Percentiles rank a stretch among this genome's conserved stretches.
These are phyloP conservation scores for Corythornis cristatus DNA, from an alignment of 2,113 vertebrate species.

Conservation along the genomic window DNA sequence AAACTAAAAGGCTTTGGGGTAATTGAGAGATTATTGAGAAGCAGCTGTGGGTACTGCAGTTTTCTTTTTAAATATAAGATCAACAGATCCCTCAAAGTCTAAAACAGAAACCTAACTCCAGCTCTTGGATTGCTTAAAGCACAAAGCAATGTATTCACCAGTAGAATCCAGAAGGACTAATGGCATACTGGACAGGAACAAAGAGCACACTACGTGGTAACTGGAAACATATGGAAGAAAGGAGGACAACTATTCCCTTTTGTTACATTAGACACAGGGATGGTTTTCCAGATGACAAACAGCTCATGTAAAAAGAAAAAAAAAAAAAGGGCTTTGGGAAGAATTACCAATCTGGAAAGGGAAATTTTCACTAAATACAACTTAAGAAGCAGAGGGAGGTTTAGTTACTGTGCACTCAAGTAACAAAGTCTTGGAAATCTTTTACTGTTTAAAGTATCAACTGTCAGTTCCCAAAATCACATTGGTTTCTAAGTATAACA, in stretches of 20 bases:
- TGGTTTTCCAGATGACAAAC: slow-evolving; percentile 1
- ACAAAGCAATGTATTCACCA: neutral
- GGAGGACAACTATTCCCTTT: neutral
- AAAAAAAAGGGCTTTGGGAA: neutral
- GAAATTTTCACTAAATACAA: neutral
- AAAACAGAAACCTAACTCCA: neutral
- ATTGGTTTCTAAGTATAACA: neutral
- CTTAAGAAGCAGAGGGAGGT: neutral
- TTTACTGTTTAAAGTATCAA: neutral
- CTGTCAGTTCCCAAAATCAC: neutral
- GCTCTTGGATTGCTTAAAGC: neutral
- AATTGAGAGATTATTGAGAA: neutral
- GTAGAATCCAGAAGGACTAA: neutral
- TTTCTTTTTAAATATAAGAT: neutral
- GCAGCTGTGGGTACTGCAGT: neutral
- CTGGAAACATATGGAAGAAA: neutral
- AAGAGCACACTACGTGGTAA: neutral
- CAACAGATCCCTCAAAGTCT: neutral
- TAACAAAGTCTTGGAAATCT: neutral
- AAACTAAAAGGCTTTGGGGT: neutral
- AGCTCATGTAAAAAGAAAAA: neutral
- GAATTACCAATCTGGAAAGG: neutral
- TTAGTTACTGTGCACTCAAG: neutral
- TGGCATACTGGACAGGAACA: neutral
- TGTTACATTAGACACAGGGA: neutral